Base-by-base conservation (phyloP, 2,888 invertebrate species). In the Mechanitis mazaeus region DNA sequence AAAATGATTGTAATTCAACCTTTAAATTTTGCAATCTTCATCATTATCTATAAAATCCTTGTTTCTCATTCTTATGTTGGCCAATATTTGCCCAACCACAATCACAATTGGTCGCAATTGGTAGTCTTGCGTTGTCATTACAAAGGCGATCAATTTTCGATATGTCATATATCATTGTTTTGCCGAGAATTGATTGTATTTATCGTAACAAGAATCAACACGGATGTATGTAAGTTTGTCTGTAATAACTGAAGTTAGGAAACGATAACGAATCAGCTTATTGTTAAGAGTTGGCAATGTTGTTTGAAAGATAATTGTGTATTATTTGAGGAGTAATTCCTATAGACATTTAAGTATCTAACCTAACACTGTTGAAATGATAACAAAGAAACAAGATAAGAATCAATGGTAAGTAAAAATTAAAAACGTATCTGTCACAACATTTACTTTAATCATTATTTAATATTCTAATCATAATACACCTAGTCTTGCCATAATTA, bases 161-260 rank as follows among this genome's bases (percentile, higher is more conserved):
- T 72, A 74, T 67, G 73, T 71, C 73, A 68, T 60, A 64, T 71
- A 72, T 72, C 72, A 68, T 67, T 68, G 68, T 68, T 67, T 68
- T 60, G 64, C 33, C 54, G 64, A 65, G 65, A 71, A 74, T 72
- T 70, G 72, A 72, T 74, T 69, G 69, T 66, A 66, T 66, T 73
- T 72, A 73, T 73, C 73, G 60, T 50, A 60, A 67, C 68, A 68
- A 60, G 60, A 60, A 64, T 66, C 64, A 56, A 65, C 56, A 59
- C 64, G 65, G 64, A 68, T 61, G 58, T 67, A 62, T 64, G 54
- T 50, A 50, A 56, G 38, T 60, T 53, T 60, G 60, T 60, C 2
- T 31, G 50, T 50, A 31, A 31, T 55, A 38, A 55, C 55, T 38
- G 42, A 55, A 42, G 35, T 38, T 58, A 33, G 28, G 47, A 50